phyloP scores from a whole-genome alignment of 2,113 vertebrate species.

The Mesembrinibis cayennensis region DNA sequence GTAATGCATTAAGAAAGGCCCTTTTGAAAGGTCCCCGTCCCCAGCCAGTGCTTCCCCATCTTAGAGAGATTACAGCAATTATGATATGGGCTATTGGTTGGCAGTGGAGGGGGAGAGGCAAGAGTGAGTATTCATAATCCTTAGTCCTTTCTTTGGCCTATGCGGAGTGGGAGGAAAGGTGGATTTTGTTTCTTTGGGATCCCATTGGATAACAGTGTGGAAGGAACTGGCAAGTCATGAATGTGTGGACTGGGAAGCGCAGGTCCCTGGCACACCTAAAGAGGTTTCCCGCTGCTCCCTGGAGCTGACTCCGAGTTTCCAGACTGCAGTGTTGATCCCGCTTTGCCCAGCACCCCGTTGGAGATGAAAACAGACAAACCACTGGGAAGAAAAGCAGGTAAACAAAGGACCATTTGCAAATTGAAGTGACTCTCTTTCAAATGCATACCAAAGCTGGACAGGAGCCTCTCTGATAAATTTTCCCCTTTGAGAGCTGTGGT shows the following conservation, averaged over 20 bases:
- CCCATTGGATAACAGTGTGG: background rate
- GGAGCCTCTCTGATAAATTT: background rate
- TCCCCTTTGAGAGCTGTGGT: background rate
- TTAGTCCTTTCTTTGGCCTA: background rate
- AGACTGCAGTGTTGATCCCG: background rate
- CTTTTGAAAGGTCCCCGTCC: background rate
- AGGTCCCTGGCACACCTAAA: background rate
- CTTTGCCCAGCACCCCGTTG: background rate
- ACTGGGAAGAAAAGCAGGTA: background rate
- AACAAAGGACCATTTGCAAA: conserved; percentile 12
- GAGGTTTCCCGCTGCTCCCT: background rate
- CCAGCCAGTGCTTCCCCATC: background rate
- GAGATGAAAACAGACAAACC: conserved; percentile 20
- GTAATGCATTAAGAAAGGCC: background rate
- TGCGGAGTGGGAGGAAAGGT: background rate
- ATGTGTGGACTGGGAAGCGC: background rate
- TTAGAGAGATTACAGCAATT: background rate
- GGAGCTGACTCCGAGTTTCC: background rate
- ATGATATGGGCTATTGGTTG: background rate
- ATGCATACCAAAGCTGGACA: background rate
- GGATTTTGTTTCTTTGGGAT: background rate
- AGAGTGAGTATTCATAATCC: background rate
- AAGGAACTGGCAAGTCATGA: background rate
- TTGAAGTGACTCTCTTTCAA: background rate
- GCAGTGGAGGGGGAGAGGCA: background rate